A percentile compares a stretch with the other conserved stretches of the same genome.
These are phyloP conservation scores for Acanthoscelides obtectus DNA, from an alignment of 2,888 invertebrate genomes.

Conservation along the genomic window DNA sequence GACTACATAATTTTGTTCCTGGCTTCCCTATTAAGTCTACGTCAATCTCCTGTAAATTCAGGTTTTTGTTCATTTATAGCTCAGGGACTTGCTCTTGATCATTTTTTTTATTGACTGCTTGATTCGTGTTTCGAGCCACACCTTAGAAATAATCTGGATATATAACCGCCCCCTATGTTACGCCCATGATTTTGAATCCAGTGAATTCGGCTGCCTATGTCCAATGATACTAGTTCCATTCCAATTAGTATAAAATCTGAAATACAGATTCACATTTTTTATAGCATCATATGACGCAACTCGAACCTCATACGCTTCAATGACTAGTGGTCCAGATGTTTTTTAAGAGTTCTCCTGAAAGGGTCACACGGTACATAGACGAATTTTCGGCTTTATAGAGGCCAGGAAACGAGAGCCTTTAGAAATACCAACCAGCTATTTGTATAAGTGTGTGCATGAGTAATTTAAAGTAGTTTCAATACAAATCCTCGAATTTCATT, in stretches of 20 bases:
- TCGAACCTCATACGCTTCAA: constrained; percentile 14
- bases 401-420: constrained; percentile 8
- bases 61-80: too few species aligned
- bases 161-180: too few species aligned
- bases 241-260: not conserved
- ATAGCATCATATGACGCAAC: constrained; percentile 18
- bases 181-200: too few species aligned
- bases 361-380: constrained; percentile 20
- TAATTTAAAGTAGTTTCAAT: constrained; percentile 25
- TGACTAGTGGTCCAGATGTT: constrained; percentile 30
- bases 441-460: constrained; percentile 23
- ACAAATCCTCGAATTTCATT: constrained; percentile 24
- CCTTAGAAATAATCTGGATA: too few species aligned
- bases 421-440: constrained; percentile 11
- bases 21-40: too few species aligned
- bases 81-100: too few species aligned
- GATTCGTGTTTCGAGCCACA: too few species aligned
- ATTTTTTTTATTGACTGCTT: too few species aligned
- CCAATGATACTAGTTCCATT: not conserved
- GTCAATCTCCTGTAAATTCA: too few species aligned
- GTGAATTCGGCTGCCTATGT: too few species aligned
- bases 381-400: not conserved
- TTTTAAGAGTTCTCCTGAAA: constrained; percentile 14
- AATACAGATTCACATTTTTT: constrained; percentile 24
- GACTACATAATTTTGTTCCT: too few species aligned